A percentile compares a stretch with the other conserved stretches of the same genome.
Evolutionary conservation across 2,113 vertebrate species (phyloP).

Genomic region (Chaetops frenatus): DNA sequence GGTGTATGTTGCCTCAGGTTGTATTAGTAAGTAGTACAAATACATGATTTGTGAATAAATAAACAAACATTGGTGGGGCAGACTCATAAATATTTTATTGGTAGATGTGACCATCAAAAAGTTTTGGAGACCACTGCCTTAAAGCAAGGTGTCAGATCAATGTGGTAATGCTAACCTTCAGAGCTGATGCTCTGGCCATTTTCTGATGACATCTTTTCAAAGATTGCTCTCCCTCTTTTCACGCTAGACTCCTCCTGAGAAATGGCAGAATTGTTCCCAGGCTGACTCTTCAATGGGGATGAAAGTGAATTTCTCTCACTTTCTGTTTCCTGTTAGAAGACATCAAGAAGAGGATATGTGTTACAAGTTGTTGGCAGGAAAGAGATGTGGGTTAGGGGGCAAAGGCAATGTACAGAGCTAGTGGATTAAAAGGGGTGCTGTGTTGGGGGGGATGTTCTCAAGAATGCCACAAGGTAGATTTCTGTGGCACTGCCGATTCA

Average conservation of each 20-base stretch:
- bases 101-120: background rate
- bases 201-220: slow-evolving; percentile 70
- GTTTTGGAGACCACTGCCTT: background rate
- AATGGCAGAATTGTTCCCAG: slow-evolving; percentile 32
- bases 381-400: slow-evolving; percentile 4
- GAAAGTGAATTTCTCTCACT: slow-evolving; percentile 65
- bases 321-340: slow-evolving; percentile 72
- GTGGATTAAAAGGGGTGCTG: background rate
- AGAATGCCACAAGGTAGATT: background rate
- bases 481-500: background rate
- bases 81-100: background rate
- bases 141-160: background rate
- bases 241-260: slow-evolving; percentile 44
- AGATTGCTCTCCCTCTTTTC: slow-evolving; percentile 64
- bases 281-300: slow-evolving; percentile 45
- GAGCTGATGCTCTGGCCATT: slow-evolving; percentile 30
- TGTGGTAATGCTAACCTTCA: slow-evolving; percentile 64
- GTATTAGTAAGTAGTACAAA: background rate
- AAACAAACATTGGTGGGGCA: background rate
- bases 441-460: background rate
- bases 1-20: background rate
- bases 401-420: background rate
- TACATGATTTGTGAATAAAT: background rate
- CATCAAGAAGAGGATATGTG: slow-evolving; percentile 31
- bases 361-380: slow-evolving; percentile 59